These are phyloP conservation scores for Arvicanthis niloticus DNA, from an alignment of 2,113 vertebrate species.

Conservation along the genomic window DNA sequence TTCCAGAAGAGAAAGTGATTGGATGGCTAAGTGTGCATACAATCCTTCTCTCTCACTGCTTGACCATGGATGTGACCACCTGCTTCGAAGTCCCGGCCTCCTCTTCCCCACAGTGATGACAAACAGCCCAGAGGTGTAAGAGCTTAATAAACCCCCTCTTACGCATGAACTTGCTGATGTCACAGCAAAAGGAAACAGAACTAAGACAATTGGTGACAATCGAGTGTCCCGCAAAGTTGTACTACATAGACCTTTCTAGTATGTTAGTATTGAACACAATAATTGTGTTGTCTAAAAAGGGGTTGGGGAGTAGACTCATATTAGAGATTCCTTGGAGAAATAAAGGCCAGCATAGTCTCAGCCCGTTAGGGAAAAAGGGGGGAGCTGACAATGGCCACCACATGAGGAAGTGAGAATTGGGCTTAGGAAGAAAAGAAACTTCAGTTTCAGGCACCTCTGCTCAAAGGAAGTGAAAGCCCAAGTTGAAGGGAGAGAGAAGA, in stretches of 20 bases:
- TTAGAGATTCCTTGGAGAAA: not conserved
- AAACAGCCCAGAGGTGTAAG: not conserved
- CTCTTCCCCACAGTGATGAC: not conserved
- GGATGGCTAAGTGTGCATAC: not conserved
- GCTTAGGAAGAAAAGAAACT: not conserved
- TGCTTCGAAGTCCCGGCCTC: not conserved
- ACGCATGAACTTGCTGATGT: not conserved
- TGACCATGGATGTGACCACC: not conserved
- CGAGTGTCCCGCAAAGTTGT: rapidly evolving
- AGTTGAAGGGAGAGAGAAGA: not conserved
- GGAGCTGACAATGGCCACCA: too few relatives aligned
- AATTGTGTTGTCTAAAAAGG: not conserved
- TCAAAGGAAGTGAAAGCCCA: not conserved
- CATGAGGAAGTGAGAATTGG: not conserved
- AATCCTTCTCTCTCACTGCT: not conserved
- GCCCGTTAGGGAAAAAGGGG: too few relatives aligned
- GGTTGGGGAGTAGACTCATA: too few relatives aligned
- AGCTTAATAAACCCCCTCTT: not conserved
- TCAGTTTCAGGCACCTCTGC: rapidly evolving
- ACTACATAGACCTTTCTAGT: rapidly evolving
- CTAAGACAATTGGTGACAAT: not conserved
- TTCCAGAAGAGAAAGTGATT: not conserved
- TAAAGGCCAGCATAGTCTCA: too few relatives aligned
- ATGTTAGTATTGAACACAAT: rapidly evolving
- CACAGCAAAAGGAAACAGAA: not conserved